Conservation (phyloP, 2,888 invertebrate genomes). For the Rhodophaea formosa region DNA sequence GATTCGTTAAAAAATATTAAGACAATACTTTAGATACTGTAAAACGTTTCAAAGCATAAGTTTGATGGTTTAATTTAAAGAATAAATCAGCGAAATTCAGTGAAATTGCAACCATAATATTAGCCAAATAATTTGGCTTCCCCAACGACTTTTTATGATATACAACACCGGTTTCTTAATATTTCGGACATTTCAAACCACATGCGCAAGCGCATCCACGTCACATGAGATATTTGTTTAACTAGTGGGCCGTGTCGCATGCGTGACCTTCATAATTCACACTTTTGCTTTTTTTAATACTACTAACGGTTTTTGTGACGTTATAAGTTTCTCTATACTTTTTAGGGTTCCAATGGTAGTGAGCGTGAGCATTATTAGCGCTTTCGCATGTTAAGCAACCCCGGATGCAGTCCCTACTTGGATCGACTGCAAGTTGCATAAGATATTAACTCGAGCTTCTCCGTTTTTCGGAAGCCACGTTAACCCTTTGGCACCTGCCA, state of each 20-base stretch:
- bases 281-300: conserved; percentile 1
- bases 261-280: conserved; percentile 7
- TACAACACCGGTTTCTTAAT: neutral
- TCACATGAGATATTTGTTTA: neutral
- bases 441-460: too few relatives aligned
- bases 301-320: conserved; percentile 5
- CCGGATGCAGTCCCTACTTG: too few relatives aligned
- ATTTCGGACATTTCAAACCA: neutral
- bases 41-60: too few relatives aligned
- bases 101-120: neutral
- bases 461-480: too few relatives aligned
- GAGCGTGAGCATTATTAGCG: too few relatives aligned
- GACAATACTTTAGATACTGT: too few relatives aligned
- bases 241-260: neutral
- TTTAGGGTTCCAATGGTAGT: too few relatives aligned
- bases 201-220: neutral
- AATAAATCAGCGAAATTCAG: neutral
- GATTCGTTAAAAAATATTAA: too few relatives aligned
- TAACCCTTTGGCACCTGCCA: too few relatives aligned
- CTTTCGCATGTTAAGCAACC: too few relatives aligned
- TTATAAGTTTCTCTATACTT: neutral
- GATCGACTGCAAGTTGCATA: too few relatives aligned
- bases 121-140: neutral
- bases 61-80: too few relatives aligned
- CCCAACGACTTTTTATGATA: neutral